phyloP scores from a whole-genome alignment of 1,140 invertebrate genomes.

The Probaryconus sp. region DNA sequence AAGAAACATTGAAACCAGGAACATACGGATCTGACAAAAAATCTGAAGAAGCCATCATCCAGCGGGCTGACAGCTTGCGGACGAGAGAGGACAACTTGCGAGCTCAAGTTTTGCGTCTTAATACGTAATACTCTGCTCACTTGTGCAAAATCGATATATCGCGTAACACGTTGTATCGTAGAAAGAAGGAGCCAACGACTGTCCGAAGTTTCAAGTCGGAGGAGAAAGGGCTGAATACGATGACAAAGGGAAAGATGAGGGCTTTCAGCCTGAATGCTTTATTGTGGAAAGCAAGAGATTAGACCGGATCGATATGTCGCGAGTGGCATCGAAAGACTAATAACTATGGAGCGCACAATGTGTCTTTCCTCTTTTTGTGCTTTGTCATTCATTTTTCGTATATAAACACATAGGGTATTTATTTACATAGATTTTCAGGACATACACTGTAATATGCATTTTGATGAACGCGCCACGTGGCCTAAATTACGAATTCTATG shows the following conservation, averaged over 20 bases:
- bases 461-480: no score
- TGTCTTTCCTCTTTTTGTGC: slow-evolving; percentile 13
- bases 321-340: slow-evolving; percentile 55
- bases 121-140: slow-evolving; percentile 21
- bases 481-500: no score
- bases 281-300: slow-evolving; percentile 56
- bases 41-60: slow-evolving; percentile 12
- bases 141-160: slow-evolving; percentile 42
- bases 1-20: no score
- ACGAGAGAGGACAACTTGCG: background rate
- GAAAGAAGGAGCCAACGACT: slow-evolving; percentile 31
- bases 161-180: slow-evolving; percentile 41
- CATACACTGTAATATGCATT: no score
- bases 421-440: no score
- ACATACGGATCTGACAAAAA: no score
- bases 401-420: background rate
- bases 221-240: slow-evolving; percentile 46
- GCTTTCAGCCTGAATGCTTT: slow-evolving; percentile 48
- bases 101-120: slow-evolving; percentile 23
- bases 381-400: slow-evolving; percentile 2
- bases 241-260: slow-evolving; percentile 52
- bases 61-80: background rate
- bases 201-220: slow-evolving; percentile 22
- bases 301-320: slow-evolving; percentile 42
- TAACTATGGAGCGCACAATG: slow-evolving; percentile 37